Percentiles rank a stretch among this genome's conserved stretches.
Evolutionary conservation across 2,113 vertebrate genomes (phyloP).

Genomic region (Grallaria varia): DNA sequence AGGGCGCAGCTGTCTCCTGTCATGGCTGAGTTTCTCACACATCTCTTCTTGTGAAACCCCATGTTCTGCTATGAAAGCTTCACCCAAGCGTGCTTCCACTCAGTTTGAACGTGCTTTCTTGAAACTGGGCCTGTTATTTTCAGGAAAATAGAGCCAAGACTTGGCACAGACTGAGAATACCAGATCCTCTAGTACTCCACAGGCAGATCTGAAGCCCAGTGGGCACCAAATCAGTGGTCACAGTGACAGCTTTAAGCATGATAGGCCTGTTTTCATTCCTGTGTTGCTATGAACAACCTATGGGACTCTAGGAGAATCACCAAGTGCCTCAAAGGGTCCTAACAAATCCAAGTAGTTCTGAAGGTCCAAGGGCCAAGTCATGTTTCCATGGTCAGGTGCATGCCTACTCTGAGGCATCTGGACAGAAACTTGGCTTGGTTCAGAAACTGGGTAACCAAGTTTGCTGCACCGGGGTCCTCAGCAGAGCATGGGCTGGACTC

Average conservation of each 20-base stretch:
- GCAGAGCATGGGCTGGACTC: neutral
- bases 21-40: neutral
- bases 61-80: neutral
- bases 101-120: neutral
- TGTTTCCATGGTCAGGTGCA: neutral
- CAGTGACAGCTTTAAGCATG: neutral
- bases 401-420: neutral
- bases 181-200: neutral
- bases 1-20: neutral
- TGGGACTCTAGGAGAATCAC: neutral
- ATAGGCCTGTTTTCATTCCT: neutral
- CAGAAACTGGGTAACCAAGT: neutral
- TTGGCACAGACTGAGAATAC: neutral
- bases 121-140: neutral
- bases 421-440: neutral
- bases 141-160: neutral
- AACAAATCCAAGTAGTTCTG: neutral
- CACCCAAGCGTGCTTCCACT: neutral
- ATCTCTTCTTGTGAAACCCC: neutral
- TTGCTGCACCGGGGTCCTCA: neutral
- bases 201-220: neutral
- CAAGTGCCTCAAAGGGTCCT: neutral
- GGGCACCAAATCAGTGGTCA: neutral
- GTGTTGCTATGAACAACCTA: neutral
- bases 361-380: neutral